Percentiles rank a stretch among this genome's conserved stretches.
These are phyloP conservation scores for Mimumesa dahlbomi DNA, from an alignment of 2,888 invertebrate species.

Conservation along the genomic window DNA sequence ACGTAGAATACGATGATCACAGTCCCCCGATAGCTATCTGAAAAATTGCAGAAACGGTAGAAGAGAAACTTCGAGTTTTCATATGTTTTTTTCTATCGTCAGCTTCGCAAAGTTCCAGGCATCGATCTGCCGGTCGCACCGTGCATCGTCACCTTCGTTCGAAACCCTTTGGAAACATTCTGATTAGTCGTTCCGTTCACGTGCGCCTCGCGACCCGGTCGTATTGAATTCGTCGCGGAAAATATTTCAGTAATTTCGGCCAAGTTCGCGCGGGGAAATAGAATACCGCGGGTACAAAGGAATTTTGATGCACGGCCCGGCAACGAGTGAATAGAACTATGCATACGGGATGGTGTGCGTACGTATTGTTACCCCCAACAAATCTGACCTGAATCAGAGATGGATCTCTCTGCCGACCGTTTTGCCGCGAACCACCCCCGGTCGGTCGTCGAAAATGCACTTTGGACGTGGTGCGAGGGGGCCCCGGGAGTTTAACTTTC, in stretches of 20 bases:
- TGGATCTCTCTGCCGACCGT: constrained; percentile 59
- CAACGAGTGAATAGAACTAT: not conserved
- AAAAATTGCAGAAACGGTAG: too few relatives aligned
- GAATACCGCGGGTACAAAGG: constrained; percentile 32
- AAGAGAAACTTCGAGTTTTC: too few relatives aligned
- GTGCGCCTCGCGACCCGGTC: not conserved
- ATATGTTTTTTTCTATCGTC: not conserved
- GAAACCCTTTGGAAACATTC: too few relatives aligned
- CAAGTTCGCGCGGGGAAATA: not conserved
- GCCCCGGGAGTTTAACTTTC: constrained; percentile 62
- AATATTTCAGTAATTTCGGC: not conserved
- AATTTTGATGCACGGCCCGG: constrained; percentile 38
- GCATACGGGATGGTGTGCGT: not conserved
- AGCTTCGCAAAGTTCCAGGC: not conserved
- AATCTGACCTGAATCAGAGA: constrained; percentile 65
- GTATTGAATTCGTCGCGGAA: not conserved
- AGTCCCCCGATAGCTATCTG: too few relatives aligned
- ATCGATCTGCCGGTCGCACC: too few relatives aligned
- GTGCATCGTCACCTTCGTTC: too few relatives aligned
- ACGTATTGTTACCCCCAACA: constrained; percentile 56
- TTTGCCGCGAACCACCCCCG: constrained; percentile 48
- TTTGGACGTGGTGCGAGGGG: constrained; percentile 59
- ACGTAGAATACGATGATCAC: too few relatives aligned
- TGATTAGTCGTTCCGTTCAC: not conserved
- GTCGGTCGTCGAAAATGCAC: constrained; percentile 52